These are phyloP conservation scores for Rana temporaria DNA, from an alignment of 2,113 vertebrate genomes.

Conservation along the genomic window DNA sequence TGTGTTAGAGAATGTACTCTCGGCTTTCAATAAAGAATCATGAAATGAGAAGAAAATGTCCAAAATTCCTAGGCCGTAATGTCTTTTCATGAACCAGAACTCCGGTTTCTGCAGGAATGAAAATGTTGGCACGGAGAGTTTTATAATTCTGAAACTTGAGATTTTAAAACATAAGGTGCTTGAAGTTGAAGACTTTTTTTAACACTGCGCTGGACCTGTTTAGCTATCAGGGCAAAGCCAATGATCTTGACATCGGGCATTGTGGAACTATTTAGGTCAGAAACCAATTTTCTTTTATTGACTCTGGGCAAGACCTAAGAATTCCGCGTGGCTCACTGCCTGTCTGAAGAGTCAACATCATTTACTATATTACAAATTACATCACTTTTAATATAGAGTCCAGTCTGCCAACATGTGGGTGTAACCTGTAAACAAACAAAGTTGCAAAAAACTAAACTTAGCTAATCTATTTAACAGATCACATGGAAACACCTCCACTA, in stretches of 20 bases:
- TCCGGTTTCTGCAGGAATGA: constrained; percentile 25
- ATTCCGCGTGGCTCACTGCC: background rate
- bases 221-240: background rate
- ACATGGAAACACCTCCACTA: too few species aligned
- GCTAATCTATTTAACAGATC: too few species aligned
- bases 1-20: constrained; percentile 24
- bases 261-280: background rate
- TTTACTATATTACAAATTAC: background rate
- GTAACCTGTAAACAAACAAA: background rate
- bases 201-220: constrained; percentile 27
- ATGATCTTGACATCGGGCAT: background rate
- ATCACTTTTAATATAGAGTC: background rate
- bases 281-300: background rate
- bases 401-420: constrained; percentile 1
- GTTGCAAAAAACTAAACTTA: too few species aligned
- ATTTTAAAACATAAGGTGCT: constrained; percentile 3
- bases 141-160: constrained; percentile 36
- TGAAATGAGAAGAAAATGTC: constrained; percentile 24
- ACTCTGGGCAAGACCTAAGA: background rate
- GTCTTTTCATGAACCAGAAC: constrained; percentile 22
- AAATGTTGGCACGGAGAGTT: constrained; percentile 10
- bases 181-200: constrained; percentile 16
- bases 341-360: background rate
- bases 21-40: constrained; percentile 16
- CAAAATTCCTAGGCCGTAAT: constrained; percentile 31